A percentile compares a stretch with the other conserved stretches of the same genome.
Conservation (phyloP, 2,797 vertebrate species). For the Galagoides demidoff region DNA sequence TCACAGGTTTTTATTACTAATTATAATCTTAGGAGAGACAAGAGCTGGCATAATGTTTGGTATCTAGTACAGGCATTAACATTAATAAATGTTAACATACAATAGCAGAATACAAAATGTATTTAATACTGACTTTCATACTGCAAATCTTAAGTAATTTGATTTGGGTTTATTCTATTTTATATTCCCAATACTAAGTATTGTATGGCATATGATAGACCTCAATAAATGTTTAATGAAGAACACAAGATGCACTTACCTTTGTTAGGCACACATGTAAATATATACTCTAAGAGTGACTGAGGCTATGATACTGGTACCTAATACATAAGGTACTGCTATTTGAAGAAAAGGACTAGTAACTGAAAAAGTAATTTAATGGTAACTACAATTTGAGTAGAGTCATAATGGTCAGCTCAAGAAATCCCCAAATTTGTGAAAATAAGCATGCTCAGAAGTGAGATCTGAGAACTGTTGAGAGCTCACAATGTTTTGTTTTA, state of each 20-base stretch:
- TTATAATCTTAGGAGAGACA: background rate
- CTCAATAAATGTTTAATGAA: slow-evolving; percentile 20
- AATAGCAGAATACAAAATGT: background rate
- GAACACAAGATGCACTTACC: slow-evolving; percentile 1
- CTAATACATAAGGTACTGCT: background rate
- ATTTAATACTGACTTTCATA: background rate
- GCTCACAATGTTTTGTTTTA: background rate
- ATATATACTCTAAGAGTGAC: background rate
- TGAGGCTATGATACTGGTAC: background rate
- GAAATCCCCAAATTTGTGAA: slow-evolving; percentile 51
- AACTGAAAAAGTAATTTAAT: slow-evolving; percentile 26
- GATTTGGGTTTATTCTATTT: slow-evolving; percentile 25
- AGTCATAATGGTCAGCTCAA: background rate
- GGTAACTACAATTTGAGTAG: background rate
- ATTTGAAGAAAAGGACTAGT: background rate
- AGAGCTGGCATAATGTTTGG: background rate
- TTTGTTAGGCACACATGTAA: background rate
- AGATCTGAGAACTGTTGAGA: slow-evolving; percentile 37
- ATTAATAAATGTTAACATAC: background rate
- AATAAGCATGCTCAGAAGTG: background rate
- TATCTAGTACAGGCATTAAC: background rate
- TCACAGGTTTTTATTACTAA: background rate
- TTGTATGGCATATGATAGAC: background rate
- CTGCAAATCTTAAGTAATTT: background rate
- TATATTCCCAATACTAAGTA: background rate